A percentile compares a stretch with the other conserved stretches of the same genome.
Conservation (phyloP, 2,113 vertebrate species). For the Osmerus mordax region DNA sequence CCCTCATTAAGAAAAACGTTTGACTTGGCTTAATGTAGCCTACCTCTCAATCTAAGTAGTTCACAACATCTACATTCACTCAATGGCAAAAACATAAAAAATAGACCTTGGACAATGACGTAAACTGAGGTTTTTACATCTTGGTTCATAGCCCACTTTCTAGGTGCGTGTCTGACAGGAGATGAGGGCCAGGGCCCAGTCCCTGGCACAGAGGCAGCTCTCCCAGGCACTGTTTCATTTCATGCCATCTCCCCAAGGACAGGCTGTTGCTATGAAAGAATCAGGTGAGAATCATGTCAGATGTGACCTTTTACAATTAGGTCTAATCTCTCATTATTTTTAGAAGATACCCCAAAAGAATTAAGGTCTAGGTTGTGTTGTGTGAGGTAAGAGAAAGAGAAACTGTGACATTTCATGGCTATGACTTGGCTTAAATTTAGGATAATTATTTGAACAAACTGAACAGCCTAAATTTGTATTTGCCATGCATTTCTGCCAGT, state of each 20-base stretch:
- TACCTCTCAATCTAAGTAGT: too few relatives aligned
- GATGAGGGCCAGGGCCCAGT: constrained; percentile 47
- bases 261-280: constrained; percentile 53
- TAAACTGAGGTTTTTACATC: too few relatives aligned
- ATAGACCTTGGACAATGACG: too few relatives aligned
- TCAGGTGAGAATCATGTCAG: constrained; percentile 68
- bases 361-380: constrained; percentile 58
- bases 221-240: constrained; percentile 69
- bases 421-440: constrained; percentile 13
- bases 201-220: constrained; percentile 39
- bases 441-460: not conserved
- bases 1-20: too few relatives aligned
- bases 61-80: too few relatives aligned
- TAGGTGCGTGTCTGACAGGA: constrained; percentile 59
- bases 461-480: too few relatives aligned
- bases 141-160: constrained; percentile 39
- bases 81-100: too few relatives aligned
- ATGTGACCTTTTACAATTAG: constrained; percentile 72
- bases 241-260: constrained; percentile 55
- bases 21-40: too few relatives aligned
- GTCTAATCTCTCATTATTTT: constrained; percentile 67
- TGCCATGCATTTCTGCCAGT: too few relatives aligned
- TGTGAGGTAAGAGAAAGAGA: constrained; percentile 25
- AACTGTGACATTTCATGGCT: constrained; percentile 13
- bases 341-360: constrained; percentile 48